These are phyloP conservation scores for Ganaspis sp. DNA, from an alignment of 1,140 invertebrate genomes.

Conservation along the genomic window DNA sequence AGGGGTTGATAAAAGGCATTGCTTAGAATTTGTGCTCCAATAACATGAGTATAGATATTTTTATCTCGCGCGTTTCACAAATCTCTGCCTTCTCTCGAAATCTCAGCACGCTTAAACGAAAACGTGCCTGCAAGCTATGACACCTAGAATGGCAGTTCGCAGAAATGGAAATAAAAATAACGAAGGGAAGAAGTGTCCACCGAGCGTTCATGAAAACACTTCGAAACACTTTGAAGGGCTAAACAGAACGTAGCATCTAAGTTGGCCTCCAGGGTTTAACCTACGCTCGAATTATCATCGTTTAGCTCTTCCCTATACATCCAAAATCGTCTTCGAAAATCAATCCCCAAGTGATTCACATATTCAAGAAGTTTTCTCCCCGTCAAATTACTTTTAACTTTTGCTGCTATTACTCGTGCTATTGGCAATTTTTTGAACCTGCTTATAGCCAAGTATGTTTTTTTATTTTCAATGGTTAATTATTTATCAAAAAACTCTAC, in stretches of 20 bases:
- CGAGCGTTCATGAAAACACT: not conserved
- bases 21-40: not conserved
- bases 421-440: no score
- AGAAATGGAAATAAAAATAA: conserved; percentile 4
- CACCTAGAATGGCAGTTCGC: not conserved
- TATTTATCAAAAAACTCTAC: no score
- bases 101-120: not conserved
- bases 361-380: not conserved
- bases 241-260: not conserved
- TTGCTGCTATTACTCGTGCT: no score
- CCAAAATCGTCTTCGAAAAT: not conserved
- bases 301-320: not conserved
- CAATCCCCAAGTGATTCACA: not conserved
- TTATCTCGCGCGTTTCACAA: not conserved
- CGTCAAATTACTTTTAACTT: not conserved
- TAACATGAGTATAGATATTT: not conserved
- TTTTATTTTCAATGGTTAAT: no score
- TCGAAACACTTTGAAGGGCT: not conserved
- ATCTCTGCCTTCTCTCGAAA: not conserved
- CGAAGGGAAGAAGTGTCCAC: not conserved
- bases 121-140: not conserved
- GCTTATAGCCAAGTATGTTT: no score
- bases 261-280: not conserved
- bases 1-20: conserved; percentile 12
- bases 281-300: not conserved